Evolutionary conservation across 2,888 invertebrate genomes (phyloP), one percentile per base, ranked within the genome.

Genomic region (Xestia xanthographa): DNA sequence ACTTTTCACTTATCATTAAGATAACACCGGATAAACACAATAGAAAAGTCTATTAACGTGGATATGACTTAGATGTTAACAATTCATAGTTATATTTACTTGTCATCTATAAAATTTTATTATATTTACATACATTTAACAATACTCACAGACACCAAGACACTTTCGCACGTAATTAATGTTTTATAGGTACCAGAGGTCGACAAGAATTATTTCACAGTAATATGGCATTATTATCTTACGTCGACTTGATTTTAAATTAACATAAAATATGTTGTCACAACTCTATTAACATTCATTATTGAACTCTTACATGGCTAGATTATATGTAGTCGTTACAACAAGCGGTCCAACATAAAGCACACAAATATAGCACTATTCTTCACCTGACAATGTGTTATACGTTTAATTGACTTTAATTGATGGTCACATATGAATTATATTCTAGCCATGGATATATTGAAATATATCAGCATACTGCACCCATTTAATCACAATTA

Each of bases 31-130:
- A 94, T 95, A 95, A 94, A 94, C 94, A 94, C 93, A 94, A 94
- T 94, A 94, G 92, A 95, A 82, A 93, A 91, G 90, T 92, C 91
- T 92, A 92, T 92, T 93, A 95, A 95, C 94, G 93, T 92, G 91
- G 94, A 95, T 95, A 95, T 95, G 96, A 95, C 95, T 95, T 95
- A 95, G 94, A 94, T 94, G 94, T 94, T 94, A 95, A 95, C 93
- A 93, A 92, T 92, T 89, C 88, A 90, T 93, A 92, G 80, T 90
- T 91, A 89, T 88, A 88, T 90, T 89, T 88, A 89, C 82, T 88
- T 86, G 88, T 88, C 86, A 86, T 87, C 82, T 80, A 91, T 86
- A 87, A 80, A 79, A 71, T 78, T 86, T 83, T 90, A 91, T 90
- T 88, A 88, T 91, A 89, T 90, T 84, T 92, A 90, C 88, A 90